Conservation (phyloP, 53 echinoderm and acorn worm species). For the Paracentrotus lividus region DNA sequence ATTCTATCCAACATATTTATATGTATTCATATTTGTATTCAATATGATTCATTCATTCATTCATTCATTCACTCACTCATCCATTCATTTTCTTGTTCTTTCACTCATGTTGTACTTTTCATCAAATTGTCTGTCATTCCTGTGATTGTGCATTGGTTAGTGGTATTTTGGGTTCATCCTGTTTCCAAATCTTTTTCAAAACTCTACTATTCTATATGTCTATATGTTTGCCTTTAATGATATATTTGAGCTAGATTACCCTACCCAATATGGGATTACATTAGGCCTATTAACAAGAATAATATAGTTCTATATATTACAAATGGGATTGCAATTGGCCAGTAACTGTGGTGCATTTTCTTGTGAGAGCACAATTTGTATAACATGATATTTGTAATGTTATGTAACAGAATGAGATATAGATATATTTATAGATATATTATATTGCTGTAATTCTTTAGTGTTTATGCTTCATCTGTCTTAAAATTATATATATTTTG, state of each 20-base stretch:
- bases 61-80: background rate
- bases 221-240: background rate
- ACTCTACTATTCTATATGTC: background rate
- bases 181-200: background rate
- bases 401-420: background rate
- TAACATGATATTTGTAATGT: background rate
- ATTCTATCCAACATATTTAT: background rate
- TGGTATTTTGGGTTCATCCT: background rate
- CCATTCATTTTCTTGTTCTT: background rate
- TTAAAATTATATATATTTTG: background rate
- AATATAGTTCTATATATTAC: background rate
- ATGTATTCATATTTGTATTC: background rate
- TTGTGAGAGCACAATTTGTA: background rate
- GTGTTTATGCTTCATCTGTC: background rate
- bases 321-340: background rate
- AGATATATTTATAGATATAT: background rate
- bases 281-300: background rate
- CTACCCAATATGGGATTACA: background rate
- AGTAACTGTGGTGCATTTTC: constrained; percentile 9
- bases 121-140: background rate
- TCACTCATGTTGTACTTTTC: background rate
- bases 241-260: background rate
- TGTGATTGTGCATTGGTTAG: background rate
- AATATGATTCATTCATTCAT: background rate
- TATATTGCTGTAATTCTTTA: background rate